These are phyloP conservation scores for Saturnia japonica DNA, from an alignment of 2,888 invertebrate genomes.

Conservation along the genomic window DNA sequence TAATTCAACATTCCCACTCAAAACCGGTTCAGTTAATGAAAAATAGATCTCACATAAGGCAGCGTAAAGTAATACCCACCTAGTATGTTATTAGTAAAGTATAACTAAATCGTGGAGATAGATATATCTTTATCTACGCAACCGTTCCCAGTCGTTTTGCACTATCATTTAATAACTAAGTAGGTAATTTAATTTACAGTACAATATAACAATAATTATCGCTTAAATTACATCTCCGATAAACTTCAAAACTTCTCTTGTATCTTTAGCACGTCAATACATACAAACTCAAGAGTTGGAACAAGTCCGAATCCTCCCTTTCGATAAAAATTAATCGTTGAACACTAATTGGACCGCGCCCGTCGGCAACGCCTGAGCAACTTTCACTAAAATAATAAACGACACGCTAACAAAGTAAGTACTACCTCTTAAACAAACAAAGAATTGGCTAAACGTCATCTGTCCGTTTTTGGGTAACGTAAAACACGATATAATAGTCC, in stretches of 20 bases:
- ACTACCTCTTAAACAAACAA: slow-evolving; percentile 70
- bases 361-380: slow-evolving; percentile 78
- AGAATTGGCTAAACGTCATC: slow-evolving; percentile 73
- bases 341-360: slow-evolving; percentile 77
- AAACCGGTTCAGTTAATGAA: slow-evolving; percentile 27
- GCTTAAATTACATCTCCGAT: slow-evolving; percentile 71
- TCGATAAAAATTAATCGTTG: slow-evolving; percentile 70
- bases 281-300: slow-evolving; percentile 47
- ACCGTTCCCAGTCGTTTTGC: slow-evolving; percentile 81
- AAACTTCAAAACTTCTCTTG: slow-evolving; percentile 60
- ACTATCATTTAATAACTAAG: slow-evolving; percentile 72
- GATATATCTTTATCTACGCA: slow-evolving; percentile 47
- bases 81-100: slow-evolving; percentile 38
- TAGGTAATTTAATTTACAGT: slow-evolving; percentile 62
- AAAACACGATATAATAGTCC: slow-evolving; percentile 34
- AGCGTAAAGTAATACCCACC: slow-evolving; percentile 40
- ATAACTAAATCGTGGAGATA: slow-evolving; percentile 32
- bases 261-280: slow-evolving; percentile 47
- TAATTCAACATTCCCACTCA: slow-evolving; percentile 13
- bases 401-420: slow-evolving; percentile 78
- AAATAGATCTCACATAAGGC: slow-evolving; percentile 46
- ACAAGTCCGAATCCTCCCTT: slow-evolving; percentile 60
- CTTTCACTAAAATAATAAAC: slow-evolving; percentile 78
- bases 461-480: slow-evolving; percentile 61
- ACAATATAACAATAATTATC: slow-evolving; percentile 73